Conservation (phyloP, 2,888 invertebrate genomes). For the Strigamia maritima region DNA sequence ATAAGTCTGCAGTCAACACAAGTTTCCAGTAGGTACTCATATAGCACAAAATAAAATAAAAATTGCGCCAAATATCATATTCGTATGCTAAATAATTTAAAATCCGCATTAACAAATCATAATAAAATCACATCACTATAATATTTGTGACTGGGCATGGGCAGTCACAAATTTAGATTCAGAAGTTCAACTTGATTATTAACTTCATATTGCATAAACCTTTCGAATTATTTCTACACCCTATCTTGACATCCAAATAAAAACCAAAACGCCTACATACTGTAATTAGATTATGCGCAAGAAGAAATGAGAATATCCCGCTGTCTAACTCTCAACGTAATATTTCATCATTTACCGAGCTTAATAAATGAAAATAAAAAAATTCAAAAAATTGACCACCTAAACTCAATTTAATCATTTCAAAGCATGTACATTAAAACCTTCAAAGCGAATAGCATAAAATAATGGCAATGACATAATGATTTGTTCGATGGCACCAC, state of each 20-base stretch:
- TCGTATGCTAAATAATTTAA: too few relatives aligned
- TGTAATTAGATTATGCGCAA: not conserved
- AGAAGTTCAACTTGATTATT: too few relatives aligned
- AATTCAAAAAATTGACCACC: not conserved
- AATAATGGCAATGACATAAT: slow-evolving; percentile 34
- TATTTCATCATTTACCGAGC: not conserved
- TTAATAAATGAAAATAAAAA: not conserved
- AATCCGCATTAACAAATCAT: too few relatives aligned
- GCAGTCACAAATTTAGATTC: too few relatives aligned
- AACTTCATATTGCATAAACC: not conserved
- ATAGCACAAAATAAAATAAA: too few relatives aligned
- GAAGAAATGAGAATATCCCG: not conserved
- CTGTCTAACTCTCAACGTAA: not conserved
- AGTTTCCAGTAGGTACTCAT: too few relatives aligned
- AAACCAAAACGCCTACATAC: not conserved
- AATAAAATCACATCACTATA: too few relatives aligned
- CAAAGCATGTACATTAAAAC: not conserved
- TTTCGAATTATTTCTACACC: too few relatives aligned
- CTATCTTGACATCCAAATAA: not conserved
- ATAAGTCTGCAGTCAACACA: too few relatives aligned
- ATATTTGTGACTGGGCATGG: too few relatives aligned
- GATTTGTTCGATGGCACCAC: slow-evolving; percentile 30
- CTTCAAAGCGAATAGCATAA: not conserved
- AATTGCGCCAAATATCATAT: too few relatives aligned
- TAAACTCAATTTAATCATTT: not conserved